A percentile compares a stretch with the other conserved stretches of the same genome.
phyloP scores from a whole-genome alignment of 2,113 vertebrate species.

The Triplophysa siluroides region DNA sequence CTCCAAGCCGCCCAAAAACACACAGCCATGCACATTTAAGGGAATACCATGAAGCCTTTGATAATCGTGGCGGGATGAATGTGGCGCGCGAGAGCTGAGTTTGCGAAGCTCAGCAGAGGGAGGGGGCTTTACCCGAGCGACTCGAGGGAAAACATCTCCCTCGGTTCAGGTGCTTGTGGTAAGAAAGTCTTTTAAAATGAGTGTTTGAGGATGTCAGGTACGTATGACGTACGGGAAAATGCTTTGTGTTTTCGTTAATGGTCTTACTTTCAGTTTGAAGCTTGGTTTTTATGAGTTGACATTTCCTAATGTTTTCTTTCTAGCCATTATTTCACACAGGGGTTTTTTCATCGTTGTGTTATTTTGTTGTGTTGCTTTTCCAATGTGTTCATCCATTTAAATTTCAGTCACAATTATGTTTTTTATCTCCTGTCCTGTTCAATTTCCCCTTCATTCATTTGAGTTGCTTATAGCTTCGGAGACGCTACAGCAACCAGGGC shows the following conservation, averaged over 20 bases:
- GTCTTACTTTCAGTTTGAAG: slow-evolving; percentile 52
- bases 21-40: neutral
- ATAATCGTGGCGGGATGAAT: neutral
- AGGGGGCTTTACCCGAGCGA: slow-evolving; percentile 63
- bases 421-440: slow-evolving; percentile 21
- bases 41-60: neutral
- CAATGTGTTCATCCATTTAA: slow-evolving; percentile 54
- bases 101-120: slow-evolving; percentile 37
- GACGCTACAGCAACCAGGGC: neutral
- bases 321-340: slow-evolving; percentile 59
- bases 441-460: slow-evolving; percentile 15
- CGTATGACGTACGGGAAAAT: slow-evolving; percentile 77
- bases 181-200: slow-evolving; percentile 92
- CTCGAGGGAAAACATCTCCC: slow-evolving; percentile 58
- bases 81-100: neutral
- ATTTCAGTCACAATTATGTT: slow-evolving; percentile 44
- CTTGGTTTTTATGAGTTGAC: slow-evolving; percentile 60
- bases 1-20: slow-evolving; percentile 47
- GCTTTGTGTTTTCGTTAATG: slow-evolving; percentile 49
- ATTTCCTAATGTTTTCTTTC: slow-evolving; percentile 59
- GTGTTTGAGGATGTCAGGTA: slow-evolving; percentile 90
- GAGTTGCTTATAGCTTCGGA: slow-evolving; percentile 51
- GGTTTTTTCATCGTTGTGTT: slow-evolving; percentile 62
- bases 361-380: slow-evolving; percentile 60
- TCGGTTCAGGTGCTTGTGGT: slow-evolving; percentile 76